phyloP scores from a whole-genome alignment of 2,797 vertebrate genomes.

The Bryconaethiops microstoma region DNA sequence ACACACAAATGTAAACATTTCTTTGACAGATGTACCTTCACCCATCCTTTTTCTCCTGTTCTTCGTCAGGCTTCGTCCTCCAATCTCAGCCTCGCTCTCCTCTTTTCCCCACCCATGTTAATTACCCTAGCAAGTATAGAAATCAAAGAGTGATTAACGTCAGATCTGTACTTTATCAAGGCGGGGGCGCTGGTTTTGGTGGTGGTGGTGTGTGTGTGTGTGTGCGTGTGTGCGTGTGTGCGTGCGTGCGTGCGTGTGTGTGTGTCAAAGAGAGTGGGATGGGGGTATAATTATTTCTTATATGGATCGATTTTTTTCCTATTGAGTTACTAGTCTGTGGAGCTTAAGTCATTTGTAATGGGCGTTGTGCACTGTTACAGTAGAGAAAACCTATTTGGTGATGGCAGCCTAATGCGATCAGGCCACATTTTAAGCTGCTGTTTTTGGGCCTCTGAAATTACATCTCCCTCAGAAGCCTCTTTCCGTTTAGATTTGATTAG shows the following conservation, averaged over 20 bases:
- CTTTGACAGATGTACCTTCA: neutral
- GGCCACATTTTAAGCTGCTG: conserved; percentile 80
- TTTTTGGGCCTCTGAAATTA: conserved; percentile 83
- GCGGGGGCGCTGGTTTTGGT: conserved; percentile 55
- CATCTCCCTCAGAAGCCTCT: conserved; percentile 68
- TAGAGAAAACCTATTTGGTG: conserved; percentile 88
- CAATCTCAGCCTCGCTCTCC: conserved; percentile 39
- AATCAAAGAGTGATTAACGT: conserved; percentile 75
- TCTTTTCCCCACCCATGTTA: conserved; percentile 62
- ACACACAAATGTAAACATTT: too few species aligned
- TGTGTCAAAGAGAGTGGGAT: conserved; percentile 66
- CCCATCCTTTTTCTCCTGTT: conserved; percentile 32
- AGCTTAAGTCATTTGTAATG: conserved; percentile 88
- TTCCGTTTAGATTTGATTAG: conserved; percentile 77
- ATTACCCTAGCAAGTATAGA: conserved; percentile 74
- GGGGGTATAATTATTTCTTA: conserved; percentile 84
- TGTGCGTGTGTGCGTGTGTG: conserved; percentile 38
- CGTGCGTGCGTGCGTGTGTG: conserved; percentile 51
- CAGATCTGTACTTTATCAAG: conserved; percentile 71
- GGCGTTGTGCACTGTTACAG: conserved; percentile 84
- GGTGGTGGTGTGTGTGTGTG: conserved; percentile 32
- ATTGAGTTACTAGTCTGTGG: conserved; percentile 85
- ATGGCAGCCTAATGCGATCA: conserved; percentile 86
- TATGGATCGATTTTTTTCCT: conserved; percentile 80
- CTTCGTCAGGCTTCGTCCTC: conserved; percentile 47